These are phyloP conservation scores for Chionoecetes opilio DNA, from an alignment of 1,140 invertebrate genomes.

Conservation along the genomic window DNA sequence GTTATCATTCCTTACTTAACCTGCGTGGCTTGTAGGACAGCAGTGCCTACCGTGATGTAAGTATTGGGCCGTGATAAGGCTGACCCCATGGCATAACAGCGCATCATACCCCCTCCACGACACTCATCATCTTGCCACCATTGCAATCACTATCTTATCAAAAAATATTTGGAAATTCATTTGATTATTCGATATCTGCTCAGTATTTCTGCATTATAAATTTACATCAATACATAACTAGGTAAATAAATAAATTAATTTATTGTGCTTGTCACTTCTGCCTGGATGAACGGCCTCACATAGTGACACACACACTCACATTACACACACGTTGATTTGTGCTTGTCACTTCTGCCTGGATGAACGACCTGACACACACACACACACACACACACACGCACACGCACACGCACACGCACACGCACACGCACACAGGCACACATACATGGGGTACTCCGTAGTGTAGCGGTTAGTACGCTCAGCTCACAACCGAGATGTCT, in stretches of 20 bases:
- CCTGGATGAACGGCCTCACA: not conserved
- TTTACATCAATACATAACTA: not conserved
- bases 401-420: slow-evolving; percentile 6
- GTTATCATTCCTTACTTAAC: no score
- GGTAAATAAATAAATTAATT: not conserved
- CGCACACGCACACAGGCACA: no score
- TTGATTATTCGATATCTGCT: not conserved
- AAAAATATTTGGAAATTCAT: not conserved
- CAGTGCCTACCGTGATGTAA: no score
- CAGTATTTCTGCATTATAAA: not conserved
- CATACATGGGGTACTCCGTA: no score
- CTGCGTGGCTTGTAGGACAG: no score
- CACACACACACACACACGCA: slow-evolving; percentile 13
- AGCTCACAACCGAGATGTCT: no score
- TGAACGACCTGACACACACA: not conserved
- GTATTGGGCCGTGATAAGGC: not conserved
- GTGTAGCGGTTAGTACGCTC: no score
- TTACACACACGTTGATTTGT: not conserved
- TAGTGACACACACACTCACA: not conserved
- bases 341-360: not conserved
- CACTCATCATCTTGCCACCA: no score
- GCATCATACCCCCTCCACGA: no score
- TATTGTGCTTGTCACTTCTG: not conserved
- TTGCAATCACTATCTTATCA: not conserved
- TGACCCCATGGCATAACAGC: not conserved